Base-by-base conservation (phyloP, 2,113 vertebrate species). In the Gavia stellata region DNA sequence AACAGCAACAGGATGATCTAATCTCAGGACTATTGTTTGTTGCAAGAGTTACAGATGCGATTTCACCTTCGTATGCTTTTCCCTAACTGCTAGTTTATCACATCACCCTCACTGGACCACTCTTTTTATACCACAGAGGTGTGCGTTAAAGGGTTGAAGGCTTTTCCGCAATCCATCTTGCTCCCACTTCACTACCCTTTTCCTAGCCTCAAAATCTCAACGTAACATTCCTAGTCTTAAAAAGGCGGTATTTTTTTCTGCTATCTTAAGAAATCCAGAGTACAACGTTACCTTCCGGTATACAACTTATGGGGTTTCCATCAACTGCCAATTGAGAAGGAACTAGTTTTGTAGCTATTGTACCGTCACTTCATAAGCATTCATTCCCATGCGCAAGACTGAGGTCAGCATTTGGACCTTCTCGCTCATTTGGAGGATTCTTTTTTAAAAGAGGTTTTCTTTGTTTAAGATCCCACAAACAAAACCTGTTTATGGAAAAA, bases 401-500 rank as follows among this genome's bases (percentile, higher is more conserved):
- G 88, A 90, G 81, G 96, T 91, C 74, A 94, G 94, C 81, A 80
- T 61, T 77, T 88, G 78, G 92, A 94, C 85, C 67, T 75, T 86
- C 79, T 67, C 4, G 0, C 59, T 96, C 71, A 88, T 93, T 97
- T 91, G 59, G 80, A 96, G 81, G 81, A 72, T 50, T 93, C 77
- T 75, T 93, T 94, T 94, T 90, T 84, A 42, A 86, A 94, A 91
- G 80, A 94, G 62, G 65, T 91, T 88, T 94, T 82, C 93, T 90
- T 88, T 94, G 88, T 71, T 97, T 95, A 94, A 97, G 94, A 97
- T 97, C 93, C 97, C 97, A 98, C 96, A 97, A 97, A 98, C 94
- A 97, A 97, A 92, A 96, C 97, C 89, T 98, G 82, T 97, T 92
- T 97, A 98, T 98, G 97, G 98, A 98, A 97, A 98, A 98, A 97